Base-by-base conservation (phyloP, 2,113 vertebrate species). In the Psephotus haematonotus region DNA sequence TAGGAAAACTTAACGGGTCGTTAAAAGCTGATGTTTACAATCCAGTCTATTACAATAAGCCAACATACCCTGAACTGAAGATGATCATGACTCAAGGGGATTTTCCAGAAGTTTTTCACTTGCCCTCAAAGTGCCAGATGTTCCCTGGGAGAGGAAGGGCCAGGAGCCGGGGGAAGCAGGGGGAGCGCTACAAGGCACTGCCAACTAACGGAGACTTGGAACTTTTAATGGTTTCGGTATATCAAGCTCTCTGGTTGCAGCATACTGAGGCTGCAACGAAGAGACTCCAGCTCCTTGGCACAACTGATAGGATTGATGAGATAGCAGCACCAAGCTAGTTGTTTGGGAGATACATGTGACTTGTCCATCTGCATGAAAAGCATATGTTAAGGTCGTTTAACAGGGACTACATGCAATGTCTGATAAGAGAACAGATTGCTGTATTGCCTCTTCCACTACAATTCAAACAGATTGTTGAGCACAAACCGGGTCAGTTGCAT, bases 291-390 rank as follows among this genome's bases (percentile, higher is more conserved):
- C n/a, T 39, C 57, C 35, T 1, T 9, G 35, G 41, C 86, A 91
- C 6, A 1, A 37, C 60, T 22, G 35, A 19, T 22, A 25, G 59
- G 59, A 67, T 4, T 39, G n/a, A 53, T 29, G 68, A 92, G 78
- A 55, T 3, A 43, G 65, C 1, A 0, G 69, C 27, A 2, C n/a
- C 0, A 1, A 72, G 35, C 50, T 76, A 47, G 22, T 90, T 80
- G 37, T 65, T 52, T 83, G 53, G 50, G 33, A 90, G 43, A 50
- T 28, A 41, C 13, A 12, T 13, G 63, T 20, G 41, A 80, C 88
- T 88, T n/a, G 50, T 24, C 90, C 68, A 81, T 53, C 76, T 72
- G 44, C 65, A 41, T 1, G 17, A 28, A 78, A 86, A 93, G 65
- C 18, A 0, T 84, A 78, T 35, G 81, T 81, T 82, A 39, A 82